Base-by-base conservation (phyloP, 2,888 invertebrate genomes). In the Panzeria rudis region DNA sequence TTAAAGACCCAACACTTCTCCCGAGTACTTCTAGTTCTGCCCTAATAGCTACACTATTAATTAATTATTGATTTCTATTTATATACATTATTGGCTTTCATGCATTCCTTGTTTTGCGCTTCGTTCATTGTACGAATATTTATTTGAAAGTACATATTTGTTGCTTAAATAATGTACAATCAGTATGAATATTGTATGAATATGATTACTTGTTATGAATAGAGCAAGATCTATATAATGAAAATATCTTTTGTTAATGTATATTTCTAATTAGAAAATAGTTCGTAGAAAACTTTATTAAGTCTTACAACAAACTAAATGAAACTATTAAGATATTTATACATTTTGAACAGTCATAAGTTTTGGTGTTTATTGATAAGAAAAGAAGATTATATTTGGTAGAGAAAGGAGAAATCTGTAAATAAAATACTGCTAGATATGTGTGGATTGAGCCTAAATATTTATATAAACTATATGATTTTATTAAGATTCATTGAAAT, bases 1-100 rank as follows among this genome's bases (percentile, higher is more conserved):
- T 29, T 29, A 29, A 29, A 29, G 5, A 29, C 5, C 5, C 29
- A 29, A 29, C 29, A 29, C 2, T 4, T 13, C 3, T 38, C 13
- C 38, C 9, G 11, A 38, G 3, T 3, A 47, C 17, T 47, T 47
- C 17, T 47, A 9, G 1, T 47, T 2, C 44, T 47, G 44, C 44
- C 7, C 7, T n/a, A 5, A 6, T 47, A n/a, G n/a, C 2, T n/a
- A 47, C n/a, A n/a, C n/a, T n/a, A 17, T 47, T 47, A 47, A 47
- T 47, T n/a, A n/a, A 17, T 47, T 47, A 47, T 47, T 47, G 44
- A 47, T 47, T 47, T 47, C n/a, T 11, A 47, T 38, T 38, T 47
- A 3, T 47, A n/a, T 17, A n/a, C 44, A 47, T n/a, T n/a, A 6
- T 5, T 47, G 6, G 17, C 15, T 5, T 47, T n/a, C 44, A 47